phyloP scores from a whole-genome alignment of 1,140 invertebrate genomes.

The Penaeus chinensis region DNA sequence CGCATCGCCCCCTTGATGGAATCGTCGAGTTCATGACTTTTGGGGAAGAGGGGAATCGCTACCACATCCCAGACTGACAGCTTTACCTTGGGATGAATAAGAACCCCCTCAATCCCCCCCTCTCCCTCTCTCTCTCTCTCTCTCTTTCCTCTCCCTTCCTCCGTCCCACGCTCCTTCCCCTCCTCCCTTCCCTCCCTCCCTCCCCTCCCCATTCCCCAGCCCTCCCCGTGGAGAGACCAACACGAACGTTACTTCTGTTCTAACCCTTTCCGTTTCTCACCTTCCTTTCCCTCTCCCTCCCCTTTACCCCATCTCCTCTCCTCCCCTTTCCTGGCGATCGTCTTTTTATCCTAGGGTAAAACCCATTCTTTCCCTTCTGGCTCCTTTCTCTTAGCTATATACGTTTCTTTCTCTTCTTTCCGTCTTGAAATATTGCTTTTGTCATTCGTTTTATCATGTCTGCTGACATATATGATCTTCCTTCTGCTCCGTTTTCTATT shows the following conservation, averaged over 20 bases:
- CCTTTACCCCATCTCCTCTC: not conserved
- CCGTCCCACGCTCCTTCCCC: no score
- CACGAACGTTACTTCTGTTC: no score
- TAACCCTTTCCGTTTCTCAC: not conserved
- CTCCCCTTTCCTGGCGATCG: constrained; percentile 23
- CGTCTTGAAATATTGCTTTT: not conserved
- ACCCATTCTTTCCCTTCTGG: not conserved
- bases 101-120: no score
- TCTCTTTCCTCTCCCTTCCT: no score
- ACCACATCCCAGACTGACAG: no score
- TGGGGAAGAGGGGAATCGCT: no score
- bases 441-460: not conserved
- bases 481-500: no score
- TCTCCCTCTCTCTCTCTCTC: no score
- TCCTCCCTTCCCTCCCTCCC: no score
- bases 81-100: no score
- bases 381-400: not conserved
- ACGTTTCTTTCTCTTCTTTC: not conserved
- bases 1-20: no score
- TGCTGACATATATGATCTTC: not conserved
- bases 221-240: not conserved
- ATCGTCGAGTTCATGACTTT: no score
- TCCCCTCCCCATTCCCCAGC: not conserved
- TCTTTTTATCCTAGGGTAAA: not conserved
- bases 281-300: not conserved